phyloP scores from a whole-genome alignment of 2,113 vertebrate species.

The Hippopotamus amphibius region DNA sequence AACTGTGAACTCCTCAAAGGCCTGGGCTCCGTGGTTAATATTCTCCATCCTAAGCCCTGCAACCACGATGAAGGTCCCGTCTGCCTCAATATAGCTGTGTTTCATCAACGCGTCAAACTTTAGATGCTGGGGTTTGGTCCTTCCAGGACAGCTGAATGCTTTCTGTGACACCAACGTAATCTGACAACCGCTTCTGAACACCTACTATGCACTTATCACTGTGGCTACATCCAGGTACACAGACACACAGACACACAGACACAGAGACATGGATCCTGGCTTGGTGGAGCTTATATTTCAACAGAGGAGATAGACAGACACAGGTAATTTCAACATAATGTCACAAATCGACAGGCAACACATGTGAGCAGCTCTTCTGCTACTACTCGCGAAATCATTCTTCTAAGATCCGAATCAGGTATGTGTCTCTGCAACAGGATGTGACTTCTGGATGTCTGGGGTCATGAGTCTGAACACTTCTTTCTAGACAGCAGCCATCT shows the following conservation, averaged over 20 bases:
- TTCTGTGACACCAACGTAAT: neutral
- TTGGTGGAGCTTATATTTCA: neutral
- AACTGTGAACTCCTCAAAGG: neutral
- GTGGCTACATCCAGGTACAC: neutral
- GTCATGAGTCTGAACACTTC: neutral
- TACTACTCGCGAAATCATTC: accelerated
- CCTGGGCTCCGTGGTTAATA: neutral
- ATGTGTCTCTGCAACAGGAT: neutral
- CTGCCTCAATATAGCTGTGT: neutral
- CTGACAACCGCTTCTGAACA: neutral
- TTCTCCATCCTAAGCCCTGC: neutral
- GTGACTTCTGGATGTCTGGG: no score
- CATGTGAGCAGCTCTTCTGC: neutral
- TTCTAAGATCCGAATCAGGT: neutral
- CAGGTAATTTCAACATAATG: neutral
- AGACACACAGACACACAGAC: neutral
- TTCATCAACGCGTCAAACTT: neutral
- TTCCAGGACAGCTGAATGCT: neutral
- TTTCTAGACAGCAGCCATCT: neutral
- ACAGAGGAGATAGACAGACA: neutral
- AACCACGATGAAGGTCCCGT: neutral
- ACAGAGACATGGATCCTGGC: neutral
- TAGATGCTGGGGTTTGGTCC: neutral
- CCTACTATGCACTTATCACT: no score
- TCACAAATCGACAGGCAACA: neutral